phyloP scores from a whole-genome alignment of 23 tunicate species.

The Phallusia fumigata region DNA sequence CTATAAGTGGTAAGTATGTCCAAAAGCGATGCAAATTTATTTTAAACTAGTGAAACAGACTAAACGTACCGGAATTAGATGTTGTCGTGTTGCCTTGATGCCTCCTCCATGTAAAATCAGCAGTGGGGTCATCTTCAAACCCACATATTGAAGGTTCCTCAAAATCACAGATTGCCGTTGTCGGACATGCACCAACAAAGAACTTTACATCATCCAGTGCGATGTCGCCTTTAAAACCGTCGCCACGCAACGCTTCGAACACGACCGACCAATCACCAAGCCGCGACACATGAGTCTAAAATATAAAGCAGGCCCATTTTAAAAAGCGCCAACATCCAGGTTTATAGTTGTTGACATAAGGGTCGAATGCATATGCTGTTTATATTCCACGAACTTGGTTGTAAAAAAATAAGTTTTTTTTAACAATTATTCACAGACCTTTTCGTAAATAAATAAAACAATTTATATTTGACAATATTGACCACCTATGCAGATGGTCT shows the following conservation, averaged over 20 bases:
- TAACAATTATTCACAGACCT: no score
- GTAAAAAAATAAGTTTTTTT: no score
- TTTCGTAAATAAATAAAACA: no score
- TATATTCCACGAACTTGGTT: no score
- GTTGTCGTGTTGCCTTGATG: constrained; percentile 57
- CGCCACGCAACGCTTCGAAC: constrained; percentile 74
- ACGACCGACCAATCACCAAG: constrained; percentile 63
- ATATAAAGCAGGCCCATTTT: background rate
- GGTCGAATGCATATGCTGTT: background rate
- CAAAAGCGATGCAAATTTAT: no score
- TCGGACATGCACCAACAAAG: constrained; percentile 59
- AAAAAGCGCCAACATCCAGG: background rate
- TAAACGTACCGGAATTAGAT: background rate
- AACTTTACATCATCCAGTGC: constrained; percentile 87
- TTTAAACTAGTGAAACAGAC: no score
- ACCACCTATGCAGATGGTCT: no score
- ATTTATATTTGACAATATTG: no score
- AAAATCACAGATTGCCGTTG: constrained; percentile 76
- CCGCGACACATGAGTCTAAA: constrained; percentile 56
- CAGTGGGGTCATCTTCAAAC: constrained; percentile 70
- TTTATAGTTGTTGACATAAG: background rate
- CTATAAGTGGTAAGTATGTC: no score
- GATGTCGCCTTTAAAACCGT: constrained; percentile 60
- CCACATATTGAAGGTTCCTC: constrained; percentile 73
- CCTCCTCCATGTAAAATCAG: constrained; percentile 69